Percentiles rank a stretch among this genome's conserved stretches.
phyloP scores from a whole-genome alignment of 2,113 vertebrate species.

The Oryzias melastigma region DNA sequence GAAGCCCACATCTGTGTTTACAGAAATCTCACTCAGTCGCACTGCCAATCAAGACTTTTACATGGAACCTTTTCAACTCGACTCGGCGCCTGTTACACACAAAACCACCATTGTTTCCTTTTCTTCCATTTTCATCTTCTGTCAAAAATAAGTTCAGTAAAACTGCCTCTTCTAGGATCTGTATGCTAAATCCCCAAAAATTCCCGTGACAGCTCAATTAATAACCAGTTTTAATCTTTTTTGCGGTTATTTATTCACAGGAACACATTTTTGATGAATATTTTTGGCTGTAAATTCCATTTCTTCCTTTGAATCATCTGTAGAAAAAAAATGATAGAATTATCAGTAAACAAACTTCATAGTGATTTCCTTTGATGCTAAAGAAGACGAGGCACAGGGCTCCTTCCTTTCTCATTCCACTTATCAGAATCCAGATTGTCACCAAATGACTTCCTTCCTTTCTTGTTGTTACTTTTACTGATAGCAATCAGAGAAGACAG shows the following conservation, averaged over 20 bases:
- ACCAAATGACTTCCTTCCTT: conserved; percentile 14
- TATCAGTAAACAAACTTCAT: conserved; percentile 61
- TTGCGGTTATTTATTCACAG: conserved; percentile 45
- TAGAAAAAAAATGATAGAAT: conserved; percentile 21
- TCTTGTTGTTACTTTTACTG: neutral
- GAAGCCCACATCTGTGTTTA: neutral
- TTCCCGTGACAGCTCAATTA: conserved; percentile 16
- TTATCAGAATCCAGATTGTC: conserved; percentile 6
- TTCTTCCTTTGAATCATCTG: conserved; percentile 36
- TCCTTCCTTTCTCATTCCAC: conserved; percentile 10
- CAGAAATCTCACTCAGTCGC: neutral
- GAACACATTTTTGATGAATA: conserved; percentile 35
- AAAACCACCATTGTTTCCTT: no score
- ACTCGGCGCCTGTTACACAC: no score
- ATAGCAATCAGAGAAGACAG: neutral
- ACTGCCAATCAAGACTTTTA: neutral
- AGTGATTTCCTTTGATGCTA: conserved; percentile 27
- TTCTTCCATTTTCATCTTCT: no score
- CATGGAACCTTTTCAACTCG: neutral
- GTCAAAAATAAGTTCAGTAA: no score
- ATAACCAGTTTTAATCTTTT: conserved; percentile 22
- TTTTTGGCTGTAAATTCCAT: conserved; percentile 32
- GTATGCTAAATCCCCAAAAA: neutral
- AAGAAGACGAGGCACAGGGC: conserved; percentile 12
- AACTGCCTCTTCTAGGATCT: no score